phyloP scores from a whole-genome alignment of 2,888 invertebrate genomes.

The Cantharis rufa region DNA sequence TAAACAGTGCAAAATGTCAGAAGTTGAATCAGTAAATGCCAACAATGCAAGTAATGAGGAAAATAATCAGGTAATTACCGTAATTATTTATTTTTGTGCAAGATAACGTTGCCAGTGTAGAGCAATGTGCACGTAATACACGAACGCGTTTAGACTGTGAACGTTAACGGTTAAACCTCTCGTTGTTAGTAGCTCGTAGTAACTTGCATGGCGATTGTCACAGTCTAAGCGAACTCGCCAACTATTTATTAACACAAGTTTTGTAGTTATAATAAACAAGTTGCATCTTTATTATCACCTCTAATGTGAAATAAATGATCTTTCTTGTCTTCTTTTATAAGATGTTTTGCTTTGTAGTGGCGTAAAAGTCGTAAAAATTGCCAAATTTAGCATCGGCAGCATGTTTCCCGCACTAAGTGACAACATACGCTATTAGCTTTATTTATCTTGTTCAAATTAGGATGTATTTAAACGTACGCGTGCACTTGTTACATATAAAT shows the following conservation, averaged over 20 bases:
- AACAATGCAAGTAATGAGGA: conserved; percentile 53
- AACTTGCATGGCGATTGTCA: conserved; percentile 32
- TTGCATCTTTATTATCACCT: not conserved
- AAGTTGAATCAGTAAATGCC: conserved; percentile 52
- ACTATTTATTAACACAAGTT: conserved; percentile 8
- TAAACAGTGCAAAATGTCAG: conserved; percentile 53
- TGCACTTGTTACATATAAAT: conserved; percentile 37
- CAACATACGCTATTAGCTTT: conserved; percentile 30
- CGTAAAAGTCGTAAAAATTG: conserved; percentile 19
- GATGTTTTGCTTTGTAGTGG: not conserved
- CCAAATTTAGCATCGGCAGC: conserved; percentile 16
- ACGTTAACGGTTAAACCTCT: conserved; percentile 42
- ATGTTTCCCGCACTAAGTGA: conserved; percentile 21
- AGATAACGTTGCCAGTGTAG: conserved; percentile 13
- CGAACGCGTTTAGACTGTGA: conserved; percentile 51
- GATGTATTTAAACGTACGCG: conserved; percentile 30
- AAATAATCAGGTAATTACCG: conserved; percentile 50
- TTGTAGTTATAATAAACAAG: conserved; percentile 2
- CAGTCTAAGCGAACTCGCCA: conserved; percentile 42
- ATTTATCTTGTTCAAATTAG: conserved; percentile 23
- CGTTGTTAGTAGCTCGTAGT: conserved; percentile 13
- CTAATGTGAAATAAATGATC: not conserved
- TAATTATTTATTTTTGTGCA: conserved; percentile 29
- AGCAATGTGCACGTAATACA: conserved; percentile 55
- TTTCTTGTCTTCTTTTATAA: not conserved